Evolutionary conservation across 2,888 invertebrate species (phyloP), one percentile per base, ranked within the genome.

Genomic region (Heliconius ethilla): DNA sequence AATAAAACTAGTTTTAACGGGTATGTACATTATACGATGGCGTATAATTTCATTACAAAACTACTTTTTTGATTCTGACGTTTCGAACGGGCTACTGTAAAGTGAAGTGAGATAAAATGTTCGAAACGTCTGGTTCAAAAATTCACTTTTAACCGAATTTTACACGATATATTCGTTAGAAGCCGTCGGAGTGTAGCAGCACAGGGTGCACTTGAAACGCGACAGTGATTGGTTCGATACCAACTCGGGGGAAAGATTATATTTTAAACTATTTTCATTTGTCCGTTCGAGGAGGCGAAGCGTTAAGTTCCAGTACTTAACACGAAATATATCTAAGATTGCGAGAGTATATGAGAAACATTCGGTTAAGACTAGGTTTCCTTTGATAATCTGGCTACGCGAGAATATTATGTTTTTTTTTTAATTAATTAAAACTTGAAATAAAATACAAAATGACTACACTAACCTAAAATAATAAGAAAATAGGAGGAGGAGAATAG

Each of bases 121-220:
- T n/a, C n/a, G n/a, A 59, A 59, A 59, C 59, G 59, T 59, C 59
- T n/a, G n/a, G n/a, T n/a, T 59, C 55, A 59, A 59, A 59, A 59
- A 59, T 51, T 51, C 51, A 51, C 51, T 51, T 51, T 51, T 51
- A 22, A 51, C 51, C 18, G 7, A 51, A 51, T 51, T 51, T 18
- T 51, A 51, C 7, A 51, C 18, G 51, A 51, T 51, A 51, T 51
- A 51, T 51, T 51, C 51, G 51, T 51, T 51, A 51, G 51, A 51
- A 51, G 7, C 51, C 7, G 18, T 51, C 51, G 0, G 7, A 6
- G 51, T 51, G 51, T 2, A 51, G 51, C 5, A 18, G 18, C 2
- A 51, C 18, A 3, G 6, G 7, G 18, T 51, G 22, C 18, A 51
- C 51, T 51, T 51, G 1, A 22, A 18, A 0, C 51, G 51, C 7